Percentiles rank a stretch among this genome's conserved stretches.
Evolutionary conservation across 2,113 vertebrate genomes (phyloP).

Genomic region (Alethe diademata): DNA sequence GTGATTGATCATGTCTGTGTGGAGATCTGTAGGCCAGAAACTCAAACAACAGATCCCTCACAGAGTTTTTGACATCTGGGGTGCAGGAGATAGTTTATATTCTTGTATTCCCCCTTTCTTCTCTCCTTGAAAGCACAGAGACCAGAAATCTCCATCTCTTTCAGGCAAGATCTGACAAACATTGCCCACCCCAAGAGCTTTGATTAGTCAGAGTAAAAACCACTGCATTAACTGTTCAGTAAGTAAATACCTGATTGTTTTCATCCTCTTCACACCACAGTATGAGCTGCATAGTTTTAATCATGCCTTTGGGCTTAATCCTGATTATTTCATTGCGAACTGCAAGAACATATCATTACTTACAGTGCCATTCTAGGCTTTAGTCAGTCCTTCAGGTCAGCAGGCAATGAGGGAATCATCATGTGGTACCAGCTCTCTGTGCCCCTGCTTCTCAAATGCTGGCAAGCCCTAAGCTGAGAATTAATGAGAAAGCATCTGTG

Average conservation of each 20-base stretch:
- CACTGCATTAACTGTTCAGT: background rate
- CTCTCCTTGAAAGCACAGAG: background rate
- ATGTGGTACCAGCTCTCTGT: background rate
- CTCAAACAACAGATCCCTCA: background rate
- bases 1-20: background rate
- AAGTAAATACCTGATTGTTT: slow-evolving; percentile 8
- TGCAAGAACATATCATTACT: slow-evolving; percentile 35
- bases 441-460: background rate
- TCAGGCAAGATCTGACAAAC: background rate
- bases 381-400: background rate
- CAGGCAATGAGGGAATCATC: background rate
- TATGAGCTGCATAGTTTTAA: background rate
- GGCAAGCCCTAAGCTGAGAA: background rate
- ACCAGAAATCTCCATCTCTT: background rate
- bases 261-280: background rate
- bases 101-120: background rate
- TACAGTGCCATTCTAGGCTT: background rate
- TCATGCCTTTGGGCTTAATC: slow-evolving; percentile 26
- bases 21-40: background rate
- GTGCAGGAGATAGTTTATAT: background rate
- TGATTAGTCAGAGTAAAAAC: background rate
- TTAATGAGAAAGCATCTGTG: background rate
- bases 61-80: background rate
- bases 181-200: background rate
- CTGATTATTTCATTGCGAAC: slow-evolving; percentile 1